Percentiles rank a stretch among this genome's conserved stretches.
Conservation (phyloP, 2,797 vertebrate species). For the Hybognathus amarus region DNA sequence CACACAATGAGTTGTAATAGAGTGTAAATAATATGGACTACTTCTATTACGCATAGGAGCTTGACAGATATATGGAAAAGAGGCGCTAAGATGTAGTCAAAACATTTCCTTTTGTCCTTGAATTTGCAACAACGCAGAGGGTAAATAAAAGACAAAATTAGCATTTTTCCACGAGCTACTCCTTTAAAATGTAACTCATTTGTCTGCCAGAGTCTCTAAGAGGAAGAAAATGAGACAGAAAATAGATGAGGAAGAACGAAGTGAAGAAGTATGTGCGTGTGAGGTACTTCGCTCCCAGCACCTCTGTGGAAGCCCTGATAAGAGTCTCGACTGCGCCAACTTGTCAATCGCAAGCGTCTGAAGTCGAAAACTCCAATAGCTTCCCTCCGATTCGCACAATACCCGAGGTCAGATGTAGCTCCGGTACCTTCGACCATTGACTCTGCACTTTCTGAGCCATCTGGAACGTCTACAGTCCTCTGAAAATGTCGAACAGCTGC, state of each 20-base stretch:
- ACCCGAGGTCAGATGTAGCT: conserved; percentile 46
- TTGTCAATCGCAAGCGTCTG: conserved; percentile 71
- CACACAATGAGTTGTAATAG: neutral
- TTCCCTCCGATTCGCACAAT: conserved; percentile 40
- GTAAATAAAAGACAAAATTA: neutral
- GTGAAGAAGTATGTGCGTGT: conserved; percentile 51
- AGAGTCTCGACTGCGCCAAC: conserved; percentile 71
- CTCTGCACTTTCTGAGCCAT: conserved; percentile 38
- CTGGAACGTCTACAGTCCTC: conserved; percentile 22
- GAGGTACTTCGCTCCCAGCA: conserved; percentile 70
- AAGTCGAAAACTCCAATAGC: conserved; percentile 73
- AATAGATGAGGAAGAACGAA: conserved; percentile 49
- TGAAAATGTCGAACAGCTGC: conserved; percentile 18
- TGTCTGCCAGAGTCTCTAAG: conserved; percentile 36
- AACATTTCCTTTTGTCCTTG: neutral
- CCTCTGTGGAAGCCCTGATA: conserved; percentile 77
- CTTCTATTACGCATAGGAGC: neutral
- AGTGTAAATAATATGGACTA: neutral
- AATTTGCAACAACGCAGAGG: neutral
- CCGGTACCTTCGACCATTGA: conserved; percentile 30
- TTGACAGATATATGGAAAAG: neutral
- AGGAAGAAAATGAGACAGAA: conserved; percentile 44
- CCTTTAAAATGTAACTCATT: conserved; percentile 37
- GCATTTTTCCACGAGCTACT: neutral
- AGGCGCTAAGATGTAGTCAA: neutral